Evolutionary conservation across 2,888 invertebrate genomes (phyloP).

Genomic region (Phasia obesa): DNA sequence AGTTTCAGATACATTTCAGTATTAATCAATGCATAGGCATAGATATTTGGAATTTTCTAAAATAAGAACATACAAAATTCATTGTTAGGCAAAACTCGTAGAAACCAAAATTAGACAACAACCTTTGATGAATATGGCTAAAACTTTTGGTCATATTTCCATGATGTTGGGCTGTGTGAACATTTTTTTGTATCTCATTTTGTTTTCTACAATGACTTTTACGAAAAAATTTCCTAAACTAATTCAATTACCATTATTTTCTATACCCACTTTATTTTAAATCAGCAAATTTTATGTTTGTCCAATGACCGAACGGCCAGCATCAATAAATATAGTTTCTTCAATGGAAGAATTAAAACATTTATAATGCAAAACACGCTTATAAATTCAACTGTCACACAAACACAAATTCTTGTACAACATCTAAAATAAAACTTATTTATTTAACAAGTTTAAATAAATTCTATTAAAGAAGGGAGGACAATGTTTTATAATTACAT

Average conservation of each 20-base stretch:
- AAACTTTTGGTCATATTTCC: not conserved
- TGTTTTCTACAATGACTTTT: not conserved
- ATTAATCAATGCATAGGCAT: not conserved
- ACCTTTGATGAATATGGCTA: conserved; percentile 38
- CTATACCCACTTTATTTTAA: conserved; percentile 7
- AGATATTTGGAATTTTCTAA: conserved; percentile 9
- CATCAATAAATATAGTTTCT: conserved; percentile 11
- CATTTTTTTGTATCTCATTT: conserved; percentile 6
- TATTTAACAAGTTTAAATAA: not conserved
- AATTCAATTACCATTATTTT: conserved; percentile 56
- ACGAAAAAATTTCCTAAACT: not conserved
- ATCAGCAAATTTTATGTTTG: conserved; percentile 16
- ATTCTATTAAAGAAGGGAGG: not conserved
- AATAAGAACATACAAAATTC: conserved; percentile 1
- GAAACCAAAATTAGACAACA: conserved; percentile 38
- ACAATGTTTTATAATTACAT: not conserved
- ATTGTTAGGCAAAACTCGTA: conserved; percentile 51
- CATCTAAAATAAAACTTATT: conserved; percentile 12
- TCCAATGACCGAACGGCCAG: conserved; percentile 6
- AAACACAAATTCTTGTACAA: not conserved
- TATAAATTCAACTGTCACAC: conserved; percentile 15
- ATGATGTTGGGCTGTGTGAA: not conserved
- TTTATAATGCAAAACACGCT: conserved; percentile 58
- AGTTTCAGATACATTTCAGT: not conserved
- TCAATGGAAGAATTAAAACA: conserved; percentile 6